Percentiles rank a stretch among this genome's conserved stretches.
Conservation (phyloP, 2,888 invertebrate genomes). For the Philereme transversata region DNA sequence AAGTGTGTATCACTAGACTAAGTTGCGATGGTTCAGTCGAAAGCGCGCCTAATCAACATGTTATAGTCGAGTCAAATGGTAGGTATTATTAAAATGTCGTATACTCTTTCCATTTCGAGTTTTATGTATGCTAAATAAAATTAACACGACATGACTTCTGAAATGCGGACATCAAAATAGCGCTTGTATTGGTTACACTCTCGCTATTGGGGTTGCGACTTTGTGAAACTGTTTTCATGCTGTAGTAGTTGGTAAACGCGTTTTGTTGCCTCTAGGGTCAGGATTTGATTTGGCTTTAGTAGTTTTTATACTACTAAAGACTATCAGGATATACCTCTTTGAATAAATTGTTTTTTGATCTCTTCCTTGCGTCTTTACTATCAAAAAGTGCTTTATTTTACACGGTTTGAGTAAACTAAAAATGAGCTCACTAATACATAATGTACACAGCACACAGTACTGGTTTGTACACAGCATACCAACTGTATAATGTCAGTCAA, state of each 20-base stretch:
- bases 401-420: too few species aligned
- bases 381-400: too few species aligned
- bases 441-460: too few species aligned
- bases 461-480: too few species aligned
- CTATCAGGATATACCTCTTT: too few species aligned
- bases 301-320: background rate
- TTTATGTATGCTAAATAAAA: constrained; percentile 27
- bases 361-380: too few species aligned
- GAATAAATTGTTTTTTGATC: too few species aligned
- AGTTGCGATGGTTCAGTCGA: background rate
- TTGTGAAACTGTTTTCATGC: constrained; percentile 21
- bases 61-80: constrained; percentile 8
- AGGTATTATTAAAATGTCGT: constrained; percentile 33
- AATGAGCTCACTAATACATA: too few species aligned
- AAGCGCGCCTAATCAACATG: background rate
- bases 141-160: constrained; percentile 25
- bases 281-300: constrained; percentile 17
- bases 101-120: constrained; percentile 24
- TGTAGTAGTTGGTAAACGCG: constrained; percentile 10
- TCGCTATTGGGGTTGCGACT: background rate
- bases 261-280: constrained; percentile 1
- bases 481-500: too few species aligned
- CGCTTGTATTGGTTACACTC: constrained; percentile 10
- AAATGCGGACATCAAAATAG: constrained; percentile 6
- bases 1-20: too few species aligned